Conservation (phyloP, 2,888 invertebrate genomes). For the Clanis bilineata region DNA sequence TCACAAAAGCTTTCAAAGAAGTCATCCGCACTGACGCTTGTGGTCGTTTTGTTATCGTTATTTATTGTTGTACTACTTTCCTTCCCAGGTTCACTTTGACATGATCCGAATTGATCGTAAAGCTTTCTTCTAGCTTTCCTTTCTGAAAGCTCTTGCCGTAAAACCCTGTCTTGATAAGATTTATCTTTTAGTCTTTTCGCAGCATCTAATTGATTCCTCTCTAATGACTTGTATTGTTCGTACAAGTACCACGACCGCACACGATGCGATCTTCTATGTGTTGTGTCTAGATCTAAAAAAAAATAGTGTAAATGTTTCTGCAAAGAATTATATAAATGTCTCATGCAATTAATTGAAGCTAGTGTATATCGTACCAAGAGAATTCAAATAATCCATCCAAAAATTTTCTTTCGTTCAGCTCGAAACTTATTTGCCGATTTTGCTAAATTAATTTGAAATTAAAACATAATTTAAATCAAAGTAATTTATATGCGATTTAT, state of each 20-base stretch:
- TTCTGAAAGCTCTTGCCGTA: constrained; percentile 62
- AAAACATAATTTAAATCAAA: constrained; percentile 15
- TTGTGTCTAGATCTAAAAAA: constrained; percentile 54
- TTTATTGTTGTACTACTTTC: constrained; percentile 34
- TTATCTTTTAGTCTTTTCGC: constrained; percentile 56
- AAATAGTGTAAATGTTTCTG: not conserved
- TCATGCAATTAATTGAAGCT: no score
- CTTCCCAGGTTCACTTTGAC: constrained; percentile 46
- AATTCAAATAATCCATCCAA: constrained; percentile 67
- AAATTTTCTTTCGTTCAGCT: constrained; percentile 17
- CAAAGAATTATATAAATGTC: not conserved
- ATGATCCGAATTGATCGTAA: constrained; percentile 46
- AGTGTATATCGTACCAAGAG: constrained; percentile 62
- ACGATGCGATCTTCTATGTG: constrained; percentile 56
- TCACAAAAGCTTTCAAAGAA: constrained; percentile 60
- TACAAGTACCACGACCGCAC: constrained; percentile 74
- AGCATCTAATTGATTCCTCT: constrained; percentile 63
- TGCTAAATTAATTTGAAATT: constrained; percentile 2
- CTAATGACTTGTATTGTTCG: constrained; percentile 70
- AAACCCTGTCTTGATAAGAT: constrained; percentile 58
- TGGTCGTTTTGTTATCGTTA: constrained; percentile 32
- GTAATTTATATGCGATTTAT: not conserved
- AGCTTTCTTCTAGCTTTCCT: constrained; percentile 56
- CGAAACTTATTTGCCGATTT: not conserved
- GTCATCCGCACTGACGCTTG: constrained; percentile 50